Percentiles rank a stretch among this genome's conserved stretches.
phyloP scores from a whole-genome alignment of 2,888 invertebrate genomes.

The Blastobasis adustella region DNA sequence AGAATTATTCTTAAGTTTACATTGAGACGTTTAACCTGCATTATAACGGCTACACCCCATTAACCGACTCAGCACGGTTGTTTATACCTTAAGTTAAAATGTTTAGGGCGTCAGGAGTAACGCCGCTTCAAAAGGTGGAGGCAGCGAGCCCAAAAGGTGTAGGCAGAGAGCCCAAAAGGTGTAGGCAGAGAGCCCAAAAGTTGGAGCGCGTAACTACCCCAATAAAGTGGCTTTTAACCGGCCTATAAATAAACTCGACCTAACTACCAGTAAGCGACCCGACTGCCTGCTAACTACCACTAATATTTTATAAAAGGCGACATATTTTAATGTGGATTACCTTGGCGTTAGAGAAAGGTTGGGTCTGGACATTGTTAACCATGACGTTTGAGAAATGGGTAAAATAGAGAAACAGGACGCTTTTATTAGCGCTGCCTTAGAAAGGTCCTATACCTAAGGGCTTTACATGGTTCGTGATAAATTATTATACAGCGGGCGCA shows the following conservation, averaged over 20 bases:
- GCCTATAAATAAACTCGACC: conserved; percentile 25
- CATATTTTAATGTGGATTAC: background rate
- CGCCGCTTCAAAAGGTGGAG: conserved; percentile 15
- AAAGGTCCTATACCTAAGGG: too few relatives aligned
- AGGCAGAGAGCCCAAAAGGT: background rate
- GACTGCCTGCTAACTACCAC: background rate
- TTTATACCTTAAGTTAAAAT: background rate
- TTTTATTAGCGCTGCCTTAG: too few relatives aligned
- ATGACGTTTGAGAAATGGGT: too few relatives aligned
- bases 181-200: conserved; percentile 20
- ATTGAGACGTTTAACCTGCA: background rate
- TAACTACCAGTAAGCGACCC: background rate
- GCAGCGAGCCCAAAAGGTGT: background rate
- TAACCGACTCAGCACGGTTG: conserved; percentile 24
- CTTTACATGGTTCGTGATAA: too few relatives aligned
- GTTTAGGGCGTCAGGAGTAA: background rate
- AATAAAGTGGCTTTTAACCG: conserved; percentile 28
- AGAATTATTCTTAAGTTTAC: too few relatives aligned
- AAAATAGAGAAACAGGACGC: too few relatives aligned
- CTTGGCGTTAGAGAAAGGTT: background rate
- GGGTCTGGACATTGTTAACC: background rate
- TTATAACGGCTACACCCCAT: conserved; percentile 9
- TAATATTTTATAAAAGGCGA: background rate
- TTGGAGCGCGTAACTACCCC: conserved; percentile 26
- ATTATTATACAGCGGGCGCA: too few relatives aligned